Base-by-base conservation (phyloP, 2,113 vertebrate species). In the Apteryx owenii region DNA sequence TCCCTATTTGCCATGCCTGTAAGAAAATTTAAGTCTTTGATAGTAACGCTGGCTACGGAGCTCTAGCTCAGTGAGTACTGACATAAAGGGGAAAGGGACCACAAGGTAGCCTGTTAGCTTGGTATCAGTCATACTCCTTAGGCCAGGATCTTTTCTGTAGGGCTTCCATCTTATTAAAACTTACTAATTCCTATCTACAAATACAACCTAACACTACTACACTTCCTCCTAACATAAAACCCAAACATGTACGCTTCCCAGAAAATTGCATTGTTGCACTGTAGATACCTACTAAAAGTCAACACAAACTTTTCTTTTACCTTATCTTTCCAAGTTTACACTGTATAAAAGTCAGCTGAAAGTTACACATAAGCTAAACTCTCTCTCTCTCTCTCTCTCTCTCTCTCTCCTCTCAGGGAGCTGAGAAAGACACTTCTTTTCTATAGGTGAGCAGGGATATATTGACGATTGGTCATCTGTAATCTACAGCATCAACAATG, bases 221-320 rank as follows among this genome's bases (percentile, higher is more conserved):
- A 12, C 23, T 65, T 8, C 50, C 68, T 79, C 51, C 18, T 79
- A 66, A 40, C 12, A 19, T 50, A 36, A 25, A 81, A 48, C 53
- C 22, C 48, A 89, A 29, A 50, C 6, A 12, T 1, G 1, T 26
- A 21, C 0, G 0, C 54, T 81, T 81, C 61, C 54, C 77, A 83
- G 65, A 75, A 70, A 68, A 62, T 17, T 64, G 26, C 56, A 42
- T 33, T 42, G 29, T 61, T 90, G 64, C 44, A 8, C 77, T 93
- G 17, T 44, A 65, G 23, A 38, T 65, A 38, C 22, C 53, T 80
- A n/a, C 29, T 78, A 81, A 77, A 60, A 0, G 1, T 56, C 70
- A 90, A 26, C 42, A 44, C 25, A 29, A 76, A 31, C n/a, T 78
- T 96, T 85, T 33, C 51, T 38, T 19, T 42, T 72, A 25, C 51